A percentile compares a stretch with the other conserved stretches of the same genome.
Evolutionary conservation across 2,113 vertebrate genomes (phyloP).

Genomic region (Xyliphius kryptos): DNA sequence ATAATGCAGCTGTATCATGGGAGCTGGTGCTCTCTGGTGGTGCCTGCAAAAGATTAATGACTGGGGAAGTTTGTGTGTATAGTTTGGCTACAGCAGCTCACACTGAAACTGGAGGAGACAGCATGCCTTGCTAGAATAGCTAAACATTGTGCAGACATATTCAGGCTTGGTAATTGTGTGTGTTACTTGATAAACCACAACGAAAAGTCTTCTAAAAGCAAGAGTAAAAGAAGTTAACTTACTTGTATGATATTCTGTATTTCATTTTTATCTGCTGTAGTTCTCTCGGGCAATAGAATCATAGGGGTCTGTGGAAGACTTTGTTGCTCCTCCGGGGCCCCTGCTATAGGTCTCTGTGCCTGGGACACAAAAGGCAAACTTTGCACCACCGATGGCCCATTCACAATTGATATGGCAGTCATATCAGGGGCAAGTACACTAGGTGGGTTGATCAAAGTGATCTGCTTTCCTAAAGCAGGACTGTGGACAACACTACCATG

Average conservation of each 20-base stretch:
- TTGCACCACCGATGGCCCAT: constrained; percentile 59
- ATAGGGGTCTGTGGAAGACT: constrained; percentile 59
- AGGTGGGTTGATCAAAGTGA: constrained; percentile 64
- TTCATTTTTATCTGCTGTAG: constrained; percentile 49
- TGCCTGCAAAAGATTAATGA: constrained; percentile 51
- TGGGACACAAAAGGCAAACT: constrained; percentile 57
- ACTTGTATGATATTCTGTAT: constrained; percentile 57
- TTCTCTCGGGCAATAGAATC: constrained; percentile 59
- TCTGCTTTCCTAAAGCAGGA: constrained; percentile 63
- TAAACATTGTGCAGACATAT: neutral
- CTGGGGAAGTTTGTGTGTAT: constrained; percentile 48
- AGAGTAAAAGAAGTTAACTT: no score
- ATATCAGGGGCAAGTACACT: constrained; percentile 41
- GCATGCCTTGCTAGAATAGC: constrained; percentile 48
- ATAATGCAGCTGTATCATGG: constrained; percentile 39
- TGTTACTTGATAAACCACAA: neutral
- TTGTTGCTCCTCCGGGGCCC: constrained; percentile 49
- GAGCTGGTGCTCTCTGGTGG: constrained; percentile 44
- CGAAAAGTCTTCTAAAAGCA: neutral
- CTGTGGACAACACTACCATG: constrained; percentile 60
- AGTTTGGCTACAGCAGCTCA: constrained; percentile 36
- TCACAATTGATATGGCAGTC: constrained; percentile 65
- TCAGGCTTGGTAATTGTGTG: neutral
- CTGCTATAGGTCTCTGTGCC: constrained; percentile 42
- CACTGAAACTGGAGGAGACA: constrained; percentile 46